Evolutionary conservation across 2,113 vertebrate genomes (phyloP), one percentile per base, ranked within the genome.

Genomic region (Monopterus albus): DNA sequence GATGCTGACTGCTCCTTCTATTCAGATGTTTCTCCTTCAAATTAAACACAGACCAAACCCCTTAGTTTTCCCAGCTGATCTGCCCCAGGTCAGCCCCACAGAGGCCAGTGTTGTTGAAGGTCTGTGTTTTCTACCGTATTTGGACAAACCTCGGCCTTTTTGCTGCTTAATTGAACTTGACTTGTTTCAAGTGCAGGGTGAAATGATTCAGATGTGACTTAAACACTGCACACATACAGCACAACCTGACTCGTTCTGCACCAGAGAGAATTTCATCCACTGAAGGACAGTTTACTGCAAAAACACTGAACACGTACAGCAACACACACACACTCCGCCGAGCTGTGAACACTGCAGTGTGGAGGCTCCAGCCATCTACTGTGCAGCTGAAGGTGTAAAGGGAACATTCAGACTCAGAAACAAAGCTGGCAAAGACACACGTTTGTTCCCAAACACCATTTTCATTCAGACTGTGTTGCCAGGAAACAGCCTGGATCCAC

Each of bases 231-330:
- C 10, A 13, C 45, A 9, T 43, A 17, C 25, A 12, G n/a, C n/a
- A n/a, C n/a, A n/a, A n/a, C n/a, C 56, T 35, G 28, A 13, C 14
- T 21, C 17, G 2, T 36, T 39, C 43, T 57, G 26, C 17, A 25
- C 39, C 47, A 23, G 20, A 8, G 43, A 58, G 6, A 64, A 57
- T 73, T 79, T 79, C 72, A 75, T 71, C 49, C 14, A 31, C 8
- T 75, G 65, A 79, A 75, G 49, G 77, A 69, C 67, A 51, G 39
- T 79, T 50, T 76, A 38, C 15, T 42, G 28, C 18, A 49, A 57
- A 49, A 53, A 59, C 57, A 5, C 62, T 42, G 46, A 18, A 4
- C 29, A 1, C 38, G 67, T 65, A 42, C 56, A 63, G 38, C 36
- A 20, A 59, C 65, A 45, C 28, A 52, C 36, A 9, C 35, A 35